Evolutionary conservation across 2,888 invertebrate genomes (phyloP), one percentile per base, ranked within the genome.

Genomic region (Ophion obscuratus): DNA sequence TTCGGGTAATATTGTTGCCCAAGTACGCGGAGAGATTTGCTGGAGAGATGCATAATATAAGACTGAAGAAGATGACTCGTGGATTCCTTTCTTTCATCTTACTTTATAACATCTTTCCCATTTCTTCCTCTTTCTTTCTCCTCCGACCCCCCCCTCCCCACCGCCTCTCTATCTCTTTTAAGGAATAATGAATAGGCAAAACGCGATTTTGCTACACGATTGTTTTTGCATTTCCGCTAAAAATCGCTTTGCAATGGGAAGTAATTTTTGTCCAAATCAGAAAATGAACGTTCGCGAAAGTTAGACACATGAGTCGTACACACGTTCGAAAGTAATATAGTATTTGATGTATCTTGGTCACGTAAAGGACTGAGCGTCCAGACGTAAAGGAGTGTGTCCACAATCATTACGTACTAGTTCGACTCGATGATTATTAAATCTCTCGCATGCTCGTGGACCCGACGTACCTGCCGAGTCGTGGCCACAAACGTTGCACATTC

Each of bases 361-460:
- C 36, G 62, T 64, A 36, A 70, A 76, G 24, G 47, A 62, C 78
- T 66, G 14, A 20, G 9, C 17, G 61, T 36, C 73, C 27, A n/a
- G n/a, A n/a, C n/a, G n/a, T n/a, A n/a, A n/a, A n/a, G n/a, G n/a
- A n/a, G 67, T 53, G 76, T n/a, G 67, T 53, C 61, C 57, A 44
- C 62, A 66, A 85, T 70, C 64, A 70, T 85, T 82, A 82, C 85
- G 78, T 82, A 75, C 75, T 2, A 40, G 64, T 40, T 53, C 53
- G 44, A 78, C 27, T 40, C 0, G 17, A 44, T 81, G 73, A 82
- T 85, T 79, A 85, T 82, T 64, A 70, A 70, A 82, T 79, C 47
- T 74, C 57, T 79, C 53, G 85, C 64, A 17, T 81, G 73, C 47
- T 75, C 53, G n/a, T 10, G 17, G 11, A 20, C 11, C 20, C 73